Conservation (phyloP, 2,113 vertebrate genomes). For the Haemorhous mexicanus region DNA sequence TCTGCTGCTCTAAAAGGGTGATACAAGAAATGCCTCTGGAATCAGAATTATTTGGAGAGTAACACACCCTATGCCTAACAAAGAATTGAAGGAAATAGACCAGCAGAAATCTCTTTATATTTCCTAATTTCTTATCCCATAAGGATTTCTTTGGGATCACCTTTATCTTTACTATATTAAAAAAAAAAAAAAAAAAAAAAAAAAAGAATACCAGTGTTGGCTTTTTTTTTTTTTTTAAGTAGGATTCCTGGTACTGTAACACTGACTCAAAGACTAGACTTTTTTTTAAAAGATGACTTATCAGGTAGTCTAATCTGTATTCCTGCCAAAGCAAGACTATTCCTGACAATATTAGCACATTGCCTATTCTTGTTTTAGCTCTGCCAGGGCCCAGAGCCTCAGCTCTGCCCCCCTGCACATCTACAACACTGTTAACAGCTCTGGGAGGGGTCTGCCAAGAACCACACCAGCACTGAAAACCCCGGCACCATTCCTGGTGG, state of each 20-base stretch:
- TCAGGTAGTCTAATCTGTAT: slow-evolving; percentile 11
- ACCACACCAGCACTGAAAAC: not conserved
- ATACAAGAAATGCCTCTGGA: not conserved
- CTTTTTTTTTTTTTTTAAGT: not conserved
- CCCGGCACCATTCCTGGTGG: not conserved
- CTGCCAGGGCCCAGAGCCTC: not conserved
- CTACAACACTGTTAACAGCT: not conserved
- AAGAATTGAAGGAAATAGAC: not conserved
- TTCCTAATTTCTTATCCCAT: not conserved
- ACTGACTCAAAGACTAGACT: not conserved
- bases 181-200: no score
- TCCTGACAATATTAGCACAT: slow-evolving; percentile 23
- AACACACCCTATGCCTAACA: not conserved
- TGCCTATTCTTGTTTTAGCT: slow-evolving; percentile 46
- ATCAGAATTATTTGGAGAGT: not conserved
- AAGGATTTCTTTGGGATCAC: not conserved
- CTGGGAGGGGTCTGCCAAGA: not conserved
- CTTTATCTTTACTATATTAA: not conserved
- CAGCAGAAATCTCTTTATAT: not conserved
- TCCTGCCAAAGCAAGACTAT: slow-evolving; percentile 47
- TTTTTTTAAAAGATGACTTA: not conserved
- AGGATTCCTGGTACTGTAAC: not conserved
- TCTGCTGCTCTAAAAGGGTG: not conserved
- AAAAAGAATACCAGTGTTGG: not conserved
- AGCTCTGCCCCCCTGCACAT: not conserved